A percentile compares a stretch with the other conserved stretches of the same genome.
Conservation (phyloP, 2,888 invertebrate genomes). For the Entomobrya multifasciata region DNA sequence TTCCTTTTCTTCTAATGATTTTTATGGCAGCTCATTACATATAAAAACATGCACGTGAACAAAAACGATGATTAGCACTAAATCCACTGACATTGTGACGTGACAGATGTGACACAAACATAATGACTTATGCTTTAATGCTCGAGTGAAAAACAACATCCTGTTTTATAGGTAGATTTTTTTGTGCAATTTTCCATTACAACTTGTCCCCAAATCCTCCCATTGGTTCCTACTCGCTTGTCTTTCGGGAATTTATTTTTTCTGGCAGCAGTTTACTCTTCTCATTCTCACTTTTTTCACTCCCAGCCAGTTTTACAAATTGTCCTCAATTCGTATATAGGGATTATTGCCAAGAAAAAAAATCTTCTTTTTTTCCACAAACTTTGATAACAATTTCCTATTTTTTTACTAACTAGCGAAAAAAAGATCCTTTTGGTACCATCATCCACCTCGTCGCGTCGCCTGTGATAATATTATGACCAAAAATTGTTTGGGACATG, state of each 20-base stretch:
- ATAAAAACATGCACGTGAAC: not conserved
- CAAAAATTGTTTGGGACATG: not conserved
- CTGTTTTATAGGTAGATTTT: not conserved
- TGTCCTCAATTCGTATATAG: constrained; percentile 48
- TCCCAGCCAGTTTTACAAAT: constrained; percentile 42
- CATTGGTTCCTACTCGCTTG: not conserved
- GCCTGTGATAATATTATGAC: not conserved
- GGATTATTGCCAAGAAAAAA: constrained; percentile 44
- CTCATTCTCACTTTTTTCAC: constrained; percentile 10
- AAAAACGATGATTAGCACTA: constrained; percentile 17
- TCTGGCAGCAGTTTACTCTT: constrained; percentile 32
- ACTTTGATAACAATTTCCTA: constrained; percentile 2
- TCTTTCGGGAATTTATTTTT: not conserved
- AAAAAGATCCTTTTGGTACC: not conserved
- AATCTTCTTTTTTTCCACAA: constrained; percentile 3
- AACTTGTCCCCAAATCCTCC: constrained; percentile 4
- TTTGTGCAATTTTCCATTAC: constrained; percentile 32
- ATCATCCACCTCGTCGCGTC: not conserved
- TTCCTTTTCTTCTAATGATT: not conserved
- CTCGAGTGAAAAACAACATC: too few relatives aligned
- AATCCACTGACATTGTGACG: constrained; percentile 25
- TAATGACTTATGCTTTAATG: too few relatives aligned
- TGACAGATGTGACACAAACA: constrained; percentile 6
- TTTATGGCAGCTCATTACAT: not conserved
- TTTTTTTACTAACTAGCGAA: not conserved